Percentiles rank a stretch among this genome's conserved stretches.
phyloP scores from a whole-genome alignment of 1,140 invertebrate genomes.

The Helicoverpa armigera region DNA sequence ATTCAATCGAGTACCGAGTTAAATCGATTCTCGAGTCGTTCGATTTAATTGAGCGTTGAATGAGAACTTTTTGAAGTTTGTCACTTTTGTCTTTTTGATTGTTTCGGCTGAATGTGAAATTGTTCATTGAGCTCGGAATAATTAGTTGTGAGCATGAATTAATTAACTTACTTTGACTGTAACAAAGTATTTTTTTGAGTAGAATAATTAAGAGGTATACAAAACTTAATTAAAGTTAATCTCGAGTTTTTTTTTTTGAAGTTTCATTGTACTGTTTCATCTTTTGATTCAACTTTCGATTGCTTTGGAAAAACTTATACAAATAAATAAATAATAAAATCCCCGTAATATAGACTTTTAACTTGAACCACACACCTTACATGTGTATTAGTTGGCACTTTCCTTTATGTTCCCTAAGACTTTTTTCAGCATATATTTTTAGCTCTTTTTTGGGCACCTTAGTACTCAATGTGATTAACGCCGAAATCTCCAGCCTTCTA shows the following conservation, averaged over 20 bases:
- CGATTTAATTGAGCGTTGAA: slow-evolving; percentile 47
- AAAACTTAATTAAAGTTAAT: too few species aligned
- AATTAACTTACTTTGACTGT: background rate
- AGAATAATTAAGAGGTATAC: too few species aligned
- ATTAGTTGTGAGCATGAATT: background rate
- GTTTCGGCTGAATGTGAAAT: slow-evolving; percentile 3
- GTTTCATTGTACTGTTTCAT: background rate
- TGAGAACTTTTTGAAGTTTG: slow-evolving; percentile 39
- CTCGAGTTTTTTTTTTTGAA: background rate
- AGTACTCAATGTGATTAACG: too few species aligned
- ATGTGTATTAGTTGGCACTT: too few species aligned
- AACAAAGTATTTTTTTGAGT: background rate
- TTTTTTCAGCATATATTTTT: too few species aligned
- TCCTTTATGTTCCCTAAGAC: background rate
- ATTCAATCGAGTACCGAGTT: slow-evolving; percentile 46
- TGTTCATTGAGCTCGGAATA: background rate
- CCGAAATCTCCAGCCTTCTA: too few species aligned
- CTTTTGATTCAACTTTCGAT: too few species aligned
- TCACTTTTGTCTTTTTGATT: slow-evolving; percentile 29
- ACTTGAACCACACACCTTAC: too few species aligned
- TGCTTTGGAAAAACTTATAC: too few species aligned
- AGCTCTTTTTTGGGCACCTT: too few species aligned
- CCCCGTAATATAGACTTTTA: too few species aligned
- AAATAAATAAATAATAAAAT: too few species aligned
- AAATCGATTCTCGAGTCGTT: slow-evolving; percentile 38